phyloP scores from a whole-genome alignment of 2,888 invertebrate species.

The Magallana nippona region DNA sequence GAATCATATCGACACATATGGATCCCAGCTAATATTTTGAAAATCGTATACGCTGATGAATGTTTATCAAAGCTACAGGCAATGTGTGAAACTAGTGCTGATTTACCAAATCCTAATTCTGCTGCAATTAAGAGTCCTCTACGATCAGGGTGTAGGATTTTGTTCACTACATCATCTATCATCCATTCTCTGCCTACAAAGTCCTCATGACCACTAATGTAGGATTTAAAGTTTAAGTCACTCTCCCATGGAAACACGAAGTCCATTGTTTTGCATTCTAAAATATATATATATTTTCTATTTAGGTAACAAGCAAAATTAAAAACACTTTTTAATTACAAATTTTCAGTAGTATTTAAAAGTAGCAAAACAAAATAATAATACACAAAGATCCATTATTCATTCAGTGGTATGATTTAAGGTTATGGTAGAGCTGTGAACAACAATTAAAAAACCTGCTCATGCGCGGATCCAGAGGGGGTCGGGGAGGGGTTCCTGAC shows the following conservation, averaged over 20 bases:
- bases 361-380: no score
- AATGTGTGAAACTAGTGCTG: constrained; percentile 30
- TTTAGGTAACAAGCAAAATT: no score
- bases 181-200: constrained; percentile 36
- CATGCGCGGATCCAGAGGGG: no score
- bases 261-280: constrained; percentile 20
- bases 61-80: constrained; percentile 6
- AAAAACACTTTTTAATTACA: no score
- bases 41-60: not conserved
- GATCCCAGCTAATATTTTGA: not conserved
- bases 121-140: constrained; percentile 36
- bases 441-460: no score
- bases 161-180: not conserved
- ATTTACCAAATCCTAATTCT: constrained; percentile 39
- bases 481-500: no score
- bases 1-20: constrained; percentile 42
- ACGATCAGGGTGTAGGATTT: not conserved
- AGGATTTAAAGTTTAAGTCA: constrained; percentile 20
- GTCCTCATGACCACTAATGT: not conserved
- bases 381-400: no score
- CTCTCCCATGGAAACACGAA: not conserved
- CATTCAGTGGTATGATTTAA: no score
- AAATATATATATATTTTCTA: not conserved
- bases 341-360: no score
- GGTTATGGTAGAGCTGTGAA: no score